Evolutionary conservation across 2,113 vertebrate genomes (phyloP).

Genomic region (Boleophthalmus pectinirostris): DNA sequence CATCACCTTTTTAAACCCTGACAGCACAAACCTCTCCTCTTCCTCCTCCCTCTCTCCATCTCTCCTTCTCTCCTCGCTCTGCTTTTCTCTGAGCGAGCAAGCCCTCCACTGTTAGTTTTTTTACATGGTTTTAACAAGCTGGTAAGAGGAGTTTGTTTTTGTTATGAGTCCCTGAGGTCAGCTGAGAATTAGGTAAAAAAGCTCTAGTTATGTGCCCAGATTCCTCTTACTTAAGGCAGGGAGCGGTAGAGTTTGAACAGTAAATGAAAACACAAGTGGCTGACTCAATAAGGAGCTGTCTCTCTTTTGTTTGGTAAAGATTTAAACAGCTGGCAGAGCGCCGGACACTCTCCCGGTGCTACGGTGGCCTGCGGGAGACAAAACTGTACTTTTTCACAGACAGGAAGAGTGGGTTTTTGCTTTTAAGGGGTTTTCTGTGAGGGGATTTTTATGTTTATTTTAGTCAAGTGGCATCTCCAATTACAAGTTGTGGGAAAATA

Average conservation of each 20-base stretch:
- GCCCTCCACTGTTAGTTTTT: slow-evolving; percentile 10
- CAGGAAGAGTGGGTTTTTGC: slow-evolving; percentile 20
- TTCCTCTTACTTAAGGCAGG: slow-evolving; percentile 44
- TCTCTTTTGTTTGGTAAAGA: slow-evolving; percentile 59
- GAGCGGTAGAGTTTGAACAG: slow-evolving; percentile 40
- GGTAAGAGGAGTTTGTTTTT: slow-evolving; percentile 37
- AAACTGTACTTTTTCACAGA: slow-evolving; percentile 27
- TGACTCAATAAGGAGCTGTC: slow-evolving; percentile 56
- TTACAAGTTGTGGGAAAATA: no score
- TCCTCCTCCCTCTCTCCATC: slow-evolving; percentile 5
- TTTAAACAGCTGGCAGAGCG: slow-evolving; percentile 62
- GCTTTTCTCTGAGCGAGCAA: slow-evolving; percentile 1
- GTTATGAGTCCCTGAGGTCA: slow-evolving; percentile 43
- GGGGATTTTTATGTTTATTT: background rate
- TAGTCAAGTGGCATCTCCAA: no score
- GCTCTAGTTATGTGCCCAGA: slow-evolving; percentile 32
- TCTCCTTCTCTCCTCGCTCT: slow-evolving; percentile 6
- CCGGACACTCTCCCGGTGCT: slow-evolving; percentile 47
- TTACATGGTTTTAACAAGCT: slow-evolving; percentile 14
- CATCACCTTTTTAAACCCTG: slow-evolving; percentile 19
- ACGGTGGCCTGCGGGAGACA: slow-evolving; percentile 43
- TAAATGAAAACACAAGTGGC: slow-evolving; percentile 58
- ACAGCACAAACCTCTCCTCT: slow-evolving; percentile 10
- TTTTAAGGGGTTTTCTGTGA: background rate
- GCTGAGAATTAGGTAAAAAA: slow-evolving; percentile 39